These are phyloP conservation scores for Daboia siamensis DNA, from an alignment of 2,113 vertebrate species.

Conservation along the genomic window DNA sequence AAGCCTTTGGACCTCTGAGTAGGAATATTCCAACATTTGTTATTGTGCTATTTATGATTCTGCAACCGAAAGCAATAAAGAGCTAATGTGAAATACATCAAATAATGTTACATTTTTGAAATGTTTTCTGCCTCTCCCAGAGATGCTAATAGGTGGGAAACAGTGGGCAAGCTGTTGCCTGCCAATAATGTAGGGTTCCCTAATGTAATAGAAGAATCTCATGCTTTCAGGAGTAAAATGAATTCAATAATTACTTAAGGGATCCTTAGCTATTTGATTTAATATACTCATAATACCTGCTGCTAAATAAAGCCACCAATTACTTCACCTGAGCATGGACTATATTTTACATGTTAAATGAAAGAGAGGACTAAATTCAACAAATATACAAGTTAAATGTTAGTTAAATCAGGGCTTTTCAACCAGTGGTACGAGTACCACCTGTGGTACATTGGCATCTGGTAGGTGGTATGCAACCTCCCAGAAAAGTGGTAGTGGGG, in stretches of 20 bases:
- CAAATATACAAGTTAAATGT: neutral
- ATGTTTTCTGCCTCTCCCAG: neutral
- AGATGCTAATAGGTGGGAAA: neutral
- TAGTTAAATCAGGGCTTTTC: too few relatives aligned
- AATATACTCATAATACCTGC: neutral
- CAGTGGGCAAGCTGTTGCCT: neutral
- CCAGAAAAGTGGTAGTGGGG: too few relatives aligned
- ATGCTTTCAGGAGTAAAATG: neutral
- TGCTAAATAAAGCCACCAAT: slow-evolving; percentile 10
- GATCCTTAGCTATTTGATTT: slow-evolving; percentile 19
- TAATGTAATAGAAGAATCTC: neutral
- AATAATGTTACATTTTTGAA: slow-evolving; percentile 7
- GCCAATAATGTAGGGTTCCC: neutral
- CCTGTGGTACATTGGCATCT: too few relatives aligned
- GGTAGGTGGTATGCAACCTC: too few relatives aligned
- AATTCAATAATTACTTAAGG: neutral
- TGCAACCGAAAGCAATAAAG: slow-evolving; percentile 13
- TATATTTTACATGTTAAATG: neutral
- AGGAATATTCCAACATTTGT: neutral
- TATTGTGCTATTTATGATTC: neutral
- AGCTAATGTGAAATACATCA: neutral
- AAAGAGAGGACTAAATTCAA: neutral
- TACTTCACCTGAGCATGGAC: neutral
- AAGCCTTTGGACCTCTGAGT: neutral
- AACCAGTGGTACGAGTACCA: too few relatives aligned